A percentile compares a stretch with the other conserved stretches of the same genome.
Evolutionary conservation across 2,797 vertebrate species (phyloP).

Genomic region (Rhynchonycteris naso): DNA sequence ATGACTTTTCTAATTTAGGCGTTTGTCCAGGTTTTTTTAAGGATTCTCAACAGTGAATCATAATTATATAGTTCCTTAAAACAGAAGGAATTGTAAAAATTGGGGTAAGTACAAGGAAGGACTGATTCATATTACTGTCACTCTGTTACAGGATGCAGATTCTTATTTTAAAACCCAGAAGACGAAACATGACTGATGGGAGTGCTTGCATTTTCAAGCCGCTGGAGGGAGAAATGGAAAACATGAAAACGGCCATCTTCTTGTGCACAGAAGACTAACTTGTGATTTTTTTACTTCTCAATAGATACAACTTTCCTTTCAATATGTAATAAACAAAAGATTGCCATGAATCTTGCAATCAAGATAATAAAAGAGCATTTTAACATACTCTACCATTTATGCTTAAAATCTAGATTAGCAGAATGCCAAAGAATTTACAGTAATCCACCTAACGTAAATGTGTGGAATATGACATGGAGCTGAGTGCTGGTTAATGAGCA

Average conservation of each 20-base stretch:
- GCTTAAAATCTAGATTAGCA: slow-evolving; percentile 30
- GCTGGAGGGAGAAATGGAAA: neutral
- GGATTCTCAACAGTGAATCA: neutral
- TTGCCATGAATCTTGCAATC: slow-evolving; percentile 3
- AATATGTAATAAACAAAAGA: slow-evolving; percentile 39
- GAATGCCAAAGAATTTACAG: neutral
- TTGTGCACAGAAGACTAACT: neutral
- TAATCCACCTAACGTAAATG: neutral
- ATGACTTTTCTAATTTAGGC: neutral
- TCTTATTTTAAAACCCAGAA: slow-evolving; percentile 88
- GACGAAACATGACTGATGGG: slow-evolving; percentile 78
- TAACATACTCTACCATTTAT: neutral
- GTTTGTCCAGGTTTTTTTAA: neutral
- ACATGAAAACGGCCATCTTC: neutral
- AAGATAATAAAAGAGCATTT: slow-evolving; percentile 14
- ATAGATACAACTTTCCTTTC: neutral
- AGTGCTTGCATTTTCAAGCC: accelerated
- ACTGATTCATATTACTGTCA: slow-evolving; percentile 58
- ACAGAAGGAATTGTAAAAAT: neutral
- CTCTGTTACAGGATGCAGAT: slow-evolving; percentile 91
- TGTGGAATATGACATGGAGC: neutral
- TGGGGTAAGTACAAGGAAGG: neutral
- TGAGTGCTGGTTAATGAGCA: neutral
- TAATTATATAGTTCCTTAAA: neutral
- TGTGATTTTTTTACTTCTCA: slow-evolving; percentile 47